Conservation (phyloP, 2,113 vertebrate species). For the Cygnus atratus region DNA sequence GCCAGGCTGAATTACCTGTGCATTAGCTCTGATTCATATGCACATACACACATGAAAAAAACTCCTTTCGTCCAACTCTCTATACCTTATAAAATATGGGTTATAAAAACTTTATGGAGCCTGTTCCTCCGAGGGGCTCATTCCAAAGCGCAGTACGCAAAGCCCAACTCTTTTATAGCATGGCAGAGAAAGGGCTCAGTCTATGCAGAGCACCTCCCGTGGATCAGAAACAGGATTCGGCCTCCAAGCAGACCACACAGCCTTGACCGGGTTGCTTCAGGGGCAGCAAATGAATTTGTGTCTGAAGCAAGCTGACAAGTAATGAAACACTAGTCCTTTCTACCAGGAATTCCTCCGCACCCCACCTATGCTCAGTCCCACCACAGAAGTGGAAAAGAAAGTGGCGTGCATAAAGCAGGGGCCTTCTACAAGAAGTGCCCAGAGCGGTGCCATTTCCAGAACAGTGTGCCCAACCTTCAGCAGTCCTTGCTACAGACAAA, state of each 20-base stretch:
- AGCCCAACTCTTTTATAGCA: slow-evolving; percentile 33
- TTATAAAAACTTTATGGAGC: slow-evolving; percentile 76
- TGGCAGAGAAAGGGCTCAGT: slow-evolving; percentile 11
- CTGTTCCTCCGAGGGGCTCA: slow-evolving; percentile 65
- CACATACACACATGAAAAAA: background rate
- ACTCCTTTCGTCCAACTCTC: slow-evolving; percentile 38
- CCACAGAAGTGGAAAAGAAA: background rate
- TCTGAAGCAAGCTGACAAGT: background rate
- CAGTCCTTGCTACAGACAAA: background rate
- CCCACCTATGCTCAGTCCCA: background rate
- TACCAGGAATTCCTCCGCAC: background rate
- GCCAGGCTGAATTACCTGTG: slow-evolving; percentile 5
- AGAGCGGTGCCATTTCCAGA: background rate
- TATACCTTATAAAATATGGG: slow-evolving; percentile 70
- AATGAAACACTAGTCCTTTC: slow-evolving; percentile 9
- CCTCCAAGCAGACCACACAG: slow-evolving; percentile 55
- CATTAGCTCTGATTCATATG: background rate
- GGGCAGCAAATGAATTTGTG: background rate
- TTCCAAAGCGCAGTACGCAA: slow-evolving; percentile 50
- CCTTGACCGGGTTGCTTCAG: background rate
- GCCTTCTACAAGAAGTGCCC: rapidly evolving
- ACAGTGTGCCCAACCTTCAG: background rate
- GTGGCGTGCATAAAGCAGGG: rapidly evolving
- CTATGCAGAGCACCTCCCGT: background rate
- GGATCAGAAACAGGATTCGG: background rate